These are phyloP conservation scores for Drosophila kanapiae DNA, from an alignment of 1,140 invertebrate genomes.

Conservation along the genomic window DNA sequence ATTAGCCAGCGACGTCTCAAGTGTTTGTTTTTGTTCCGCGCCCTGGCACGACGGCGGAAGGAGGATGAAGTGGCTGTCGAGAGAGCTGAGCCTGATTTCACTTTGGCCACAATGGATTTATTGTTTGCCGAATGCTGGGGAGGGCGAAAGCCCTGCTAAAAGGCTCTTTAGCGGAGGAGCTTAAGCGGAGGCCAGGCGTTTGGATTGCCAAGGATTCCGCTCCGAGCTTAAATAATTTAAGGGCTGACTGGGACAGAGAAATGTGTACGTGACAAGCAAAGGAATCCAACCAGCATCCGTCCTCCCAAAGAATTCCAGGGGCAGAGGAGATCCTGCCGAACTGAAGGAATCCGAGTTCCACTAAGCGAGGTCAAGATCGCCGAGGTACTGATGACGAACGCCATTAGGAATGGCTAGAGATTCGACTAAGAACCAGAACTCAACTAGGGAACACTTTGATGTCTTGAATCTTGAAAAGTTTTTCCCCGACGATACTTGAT, in stretches of 20 bases:
- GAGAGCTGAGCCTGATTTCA: conserved; percentile 74
- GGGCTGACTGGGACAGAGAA: conserved; percentile 8
- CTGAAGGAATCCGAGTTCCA: conserved; percentile 11
- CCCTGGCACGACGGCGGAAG: conserved; percentile 16
- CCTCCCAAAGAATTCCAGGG: too few relatives aligned
- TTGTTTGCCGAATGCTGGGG: conserved; percentile 62
- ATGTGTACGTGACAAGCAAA: conserved; percentile 39
- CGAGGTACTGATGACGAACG: not conserved
- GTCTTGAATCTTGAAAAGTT: too few relatives aligned
- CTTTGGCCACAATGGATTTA: conserved; percentile 83
- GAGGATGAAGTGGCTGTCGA: conserved; percentile 56
- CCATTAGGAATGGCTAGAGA: not conserved
- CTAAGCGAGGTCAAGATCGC: conserved; percentile 44
- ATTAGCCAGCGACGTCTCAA: conserved; percentile 77
- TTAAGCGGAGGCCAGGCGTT: conserved; percentile 15
- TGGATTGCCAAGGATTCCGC: conserved; percentile 26
- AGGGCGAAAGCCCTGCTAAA: conserved; percentile 60
- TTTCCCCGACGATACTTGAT: too few relatives aligned
- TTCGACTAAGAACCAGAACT: not conserved
- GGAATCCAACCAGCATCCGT: not conserved
- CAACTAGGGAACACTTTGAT: not conserved
- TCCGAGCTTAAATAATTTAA: conserved; percentile 56
- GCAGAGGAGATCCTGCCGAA: not conserved
- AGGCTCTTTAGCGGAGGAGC: conserved; percentile 52
- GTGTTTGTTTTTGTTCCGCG: conserved; percentile 62